Base-by-base conservation (phyloP, 1,140 invertebrate genomes). In the Heliconius hermathena region DNA sequence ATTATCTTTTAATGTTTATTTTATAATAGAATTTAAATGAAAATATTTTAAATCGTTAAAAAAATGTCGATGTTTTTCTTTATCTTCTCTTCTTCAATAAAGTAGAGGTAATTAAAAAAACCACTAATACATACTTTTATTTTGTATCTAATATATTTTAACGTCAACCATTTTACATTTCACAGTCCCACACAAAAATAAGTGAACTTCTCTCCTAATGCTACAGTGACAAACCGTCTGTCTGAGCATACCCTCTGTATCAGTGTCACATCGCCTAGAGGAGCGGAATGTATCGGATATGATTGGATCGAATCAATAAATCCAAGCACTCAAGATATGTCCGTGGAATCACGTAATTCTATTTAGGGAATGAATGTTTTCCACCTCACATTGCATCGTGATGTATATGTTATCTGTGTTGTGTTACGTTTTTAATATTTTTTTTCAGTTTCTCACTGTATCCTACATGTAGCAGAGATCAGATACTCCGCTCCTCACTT, bases 271-370 rank as follows among this genome's bases (percentile, higher is more conserved):
- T 26, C 13, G 26, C 57, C 60, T 46, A 81, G 57, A 49, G 49
- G 46, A 78, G 76, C 77, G 74, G 73, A 80, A 82, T 79, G 80
- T 81, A 75, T 76, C 77, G 79, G 74, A 84, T 84, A 84, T 83
- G 82, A 83, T 82, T 80, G 77, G 74, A 81, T 83, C 79, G 83
- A 84, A 78, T 82, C 83, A 82, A 84, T 84, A 84, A 76, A 82
- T 76, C 79, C 75, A 49, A 77, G 77, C 78, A 76, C 78, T 78
- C 80, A 82, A 80, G 82, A 74, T 73, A 78, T 60, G 78, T 70
- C n/a, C 54, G 71, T 73, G 74, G 54, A 73, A 78, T 78, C 81
- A 77, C 81, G 77, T 84, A 82, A 82, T 78, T 84, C 81, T 79
- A 82, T 82, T 82, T 82, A 74, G 74, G 70, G 71, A 74, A 74